Evolutionary conservation across 2,113 vertebrate genomes (phyloP).

Genomic region (Phoxinus phoxinus): DNA sequence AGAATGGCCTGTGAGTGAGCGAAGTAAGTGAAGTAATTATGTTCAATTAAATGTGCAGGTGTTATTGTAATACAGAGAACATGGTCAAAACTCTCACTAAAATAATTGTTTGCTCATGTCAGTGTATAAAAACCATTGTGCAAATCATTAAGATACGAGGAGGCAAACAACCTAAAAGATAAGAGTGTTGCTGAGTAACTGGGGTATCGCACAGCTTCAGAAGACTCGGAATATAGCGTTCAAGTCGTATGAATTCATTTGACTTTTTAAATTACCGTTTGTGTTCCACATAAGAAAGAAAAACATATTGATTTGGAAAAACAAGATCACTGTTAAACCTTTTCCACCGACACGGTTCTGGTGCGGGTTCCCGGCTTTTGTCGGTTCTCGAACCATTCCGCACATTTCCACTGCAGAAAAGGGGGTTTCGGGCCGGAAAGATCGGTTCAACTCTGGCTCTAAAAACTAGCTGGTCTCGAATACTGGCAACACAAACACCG

Average conservation of each 20-base stretch:
- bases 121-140: conserved; percentile 47
- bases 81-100: conserved; percentile 64
- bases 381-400: too few species aligned
- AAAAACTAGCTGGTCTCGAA: too few species aligned
- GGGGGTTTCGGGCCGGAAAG: too few species aligned
- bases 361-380: too few species aligned
- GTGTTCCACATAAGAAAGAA: background rate
- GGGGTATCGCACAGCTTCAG: background rate
- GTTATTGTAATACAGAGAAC: conserved; percentile 65
- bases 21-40: conserved; percentile 76
- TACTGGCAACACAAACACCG: too few species aligned
- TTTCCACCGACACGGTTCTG: too few species aligned
- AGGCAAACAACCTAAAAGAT: background rate
- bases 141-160: conserved; percentile 52
- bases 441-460: too few species aligned
- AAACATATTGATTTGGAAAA: background rate
- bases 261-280: background rate
- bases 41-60: conserved; percentile 74
- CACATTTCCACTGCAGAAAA: too few species aligned
- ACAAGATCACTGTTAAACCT: background rate
- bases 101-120: conserved; percentile 56
- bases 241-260: background rate
- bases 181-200: background rate
- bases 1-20: conserved; percentile 69
- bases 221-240: background rate